These are phyloP conservation scores for Bellardia bayeri DNA, from an alignment of 2,888 invertebrate species.

Conservation along the genomic window DNA sequence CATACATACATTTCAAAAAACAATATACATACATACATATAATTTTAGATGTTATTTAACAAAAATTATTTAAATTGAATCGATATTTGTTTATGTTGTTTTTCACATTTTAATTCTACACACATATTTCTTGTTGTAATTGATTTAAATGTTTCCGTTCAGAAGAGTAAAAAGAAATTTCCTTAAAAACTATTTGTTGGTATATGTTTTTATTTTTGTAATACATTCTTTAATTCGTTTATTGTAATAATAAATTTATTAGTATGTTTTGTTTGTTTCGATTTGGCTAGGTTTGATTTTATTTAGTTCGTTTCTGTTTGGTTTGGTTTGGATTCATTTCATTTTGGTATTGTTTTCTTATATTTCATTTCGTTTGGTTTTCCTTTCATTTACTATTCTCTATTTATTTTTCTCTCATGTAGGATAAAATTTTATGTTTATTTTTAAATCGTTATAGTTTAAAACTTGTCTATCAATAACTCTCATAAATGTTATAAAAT, in stretches of 20 bases:
- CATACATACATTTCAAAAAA: conserved; percentile 27
- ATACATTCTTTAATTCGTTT: conserved; percentile 11
- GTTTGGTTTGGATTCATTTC: conserved; percentile 2
- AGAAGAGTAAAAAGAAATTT: background rate
- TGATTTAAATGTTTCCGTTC: conserved; percentile 66
- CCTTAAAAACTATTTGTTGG: conserved; percentile 34
- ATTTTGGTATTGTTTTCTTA: background rate
- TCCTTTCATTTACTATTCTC: background rate
- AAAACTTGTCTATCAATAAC: conserved; percentile 28
- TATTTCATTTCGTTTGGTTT: conserved; percentile 17
- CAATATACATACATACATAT: too few relatives aligned
- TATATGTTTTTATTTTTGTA: conserved; percentile 29
- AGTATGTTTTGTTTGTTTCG: background rate
- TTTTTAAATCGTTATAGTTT: conserved; percentile 16
- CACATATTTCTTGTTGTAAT: conserved; percentile 68
- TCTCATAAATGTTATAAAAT: conserved; percentile 43
- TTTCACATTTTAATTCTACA: conserved; percentile 67
- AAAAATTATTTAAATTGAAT: conserved; percentile 33
- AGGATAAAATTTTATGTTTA: conserved; percentile 9
- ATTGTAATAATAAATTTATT: conserved; percentile 3
- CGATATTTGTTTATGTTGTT: conserved; percentile 62
- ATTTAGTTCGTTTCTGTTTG: background rate
- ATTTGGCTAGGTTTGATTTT: background rate
- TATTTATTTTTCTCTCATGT: conserved; percentile 48
- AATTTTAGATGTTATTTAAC: conserved; percentile 50